A percentile compares a stretch with the other conserved stretches of the same genome.
phyloP scores from a whole-genome alignment of 2,113 vertebrate species.

The Rhinolophus sinicus region DNA sequence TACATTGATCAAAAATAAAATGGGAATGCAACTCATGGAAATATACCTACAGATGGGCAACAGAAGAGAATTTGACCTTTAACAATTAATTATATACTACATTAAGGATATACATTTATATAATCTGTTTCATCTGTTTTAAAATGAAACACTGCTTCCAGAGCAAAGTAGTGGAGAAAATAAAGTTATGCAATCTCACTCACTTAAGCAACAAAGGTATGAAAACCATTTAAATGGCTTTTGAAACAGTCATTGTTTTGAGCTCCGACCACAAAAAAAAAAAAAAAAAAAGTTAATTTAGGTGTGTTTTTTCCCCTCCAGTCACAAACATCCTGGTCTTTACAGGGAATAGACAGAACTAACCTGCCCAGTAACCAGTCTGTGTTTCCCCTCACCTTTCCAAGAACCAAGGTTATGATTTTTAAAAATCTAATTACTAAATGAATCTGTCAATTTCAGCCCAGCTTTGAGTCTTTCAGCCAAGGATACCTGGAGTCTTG shows the following conservation, averaged over 20 bases:
- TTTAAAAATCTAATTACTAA: slow-evolving; percentile 61
- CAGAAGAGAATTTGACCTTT: not conserved
- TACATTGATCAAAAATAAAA: not conserved
- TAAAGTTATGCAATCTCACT: not conserved
- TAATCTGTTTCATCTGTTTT: not conserved
- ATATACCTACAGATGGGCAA: not conserved
- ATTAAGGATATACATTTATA: not conserved
- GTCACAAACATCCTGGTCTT: not conserved
- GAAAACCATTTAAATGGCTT: not conserved
- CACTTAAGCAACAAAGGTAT: not conserved
- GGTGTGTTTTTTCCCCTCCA: too few relatives aligned
- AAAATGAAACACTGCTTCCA: not conserved
- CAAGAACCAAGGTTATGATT: slow-evolving; percentile 3
- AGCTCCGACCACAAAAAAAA: not conserved
- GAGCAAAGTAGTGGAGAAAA: not conserved
- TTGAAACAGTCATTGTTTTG: not conserved
- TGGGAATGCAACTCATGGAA: not conserved
- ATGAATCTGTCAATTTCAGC: not conserved
- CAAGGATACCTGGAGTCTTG: not conserved
- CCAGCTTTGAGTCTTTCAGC: not conserved
- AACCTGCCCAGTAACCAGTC: not conserved
- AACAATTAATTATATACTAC: slow-evolving; percentile 4
- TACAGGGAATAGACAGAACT: not conserved
- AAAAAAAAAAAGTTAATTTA: not conserved
- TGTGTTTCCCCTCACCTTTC: not conserved